Conservation (phyloP, 2,888 invertebrate genomes). For the Drosophila melanocephala region DNA sequence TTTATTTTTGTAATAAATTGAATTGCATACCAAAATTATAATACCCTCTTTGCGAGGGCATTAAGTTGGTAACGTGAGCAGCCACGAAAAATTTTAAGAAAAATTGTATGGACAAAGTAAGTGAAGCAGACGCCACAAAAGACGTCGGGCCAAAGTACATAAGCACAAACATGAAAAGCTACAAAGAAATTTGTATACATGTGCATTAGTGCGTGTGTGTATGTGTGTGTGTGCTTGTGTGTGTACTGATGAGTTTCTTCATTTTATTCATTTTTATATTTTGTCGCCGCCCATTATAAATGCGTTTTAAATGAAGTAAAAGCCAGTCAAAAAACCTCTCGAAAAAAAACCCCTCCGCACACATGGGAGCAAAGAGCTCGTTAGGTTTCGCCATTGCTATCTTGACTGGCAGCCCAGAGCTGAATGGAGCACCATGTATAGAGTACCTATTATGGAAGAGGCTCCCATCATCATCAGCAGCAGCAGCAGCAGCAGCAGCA, state of each 20-base stretch:
- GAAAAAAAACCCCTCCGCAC: slow-evolving; percentile 41
- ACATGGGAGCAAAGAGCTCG: slow-evolving; percentile 75
- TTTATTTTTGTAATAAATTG: not conserved
- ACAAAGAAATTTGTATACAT: slow-evolving; percentile 81
- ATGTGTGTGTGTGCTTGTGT: slow-evolving; percentile 21
- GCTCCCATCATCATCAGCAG: slow-evolving; percentile 16
- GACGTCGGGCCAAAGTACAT: slow-evolving; percentile 59
- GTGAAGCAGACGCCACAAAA: slow-evolving; percentile 75
- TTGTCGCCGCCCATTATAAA: slow-evolving; percentile 74
- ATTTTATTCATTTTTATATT: slow-evolving; percentile 44
- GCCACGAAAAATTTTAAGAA: slow-evolving; percentile 69
- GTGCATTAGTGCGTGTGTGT: slow-evolving; percentile 61
- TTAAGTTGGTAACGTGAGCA: slow-evolving; percentile 65
- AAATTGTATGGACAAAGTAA: slow-evolving; percentile 76
- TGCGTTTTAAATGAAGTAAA: slow-evolving; percentile 81
- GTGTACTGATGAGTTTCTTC: slow-evolving; percentile 72
- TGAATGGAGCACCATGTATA: slow-evolving; percentile 22
- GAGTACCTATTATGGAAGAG: slow-evolving; percentile 19
- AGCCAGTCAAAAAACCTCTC: slow-evolving; percentile 71
- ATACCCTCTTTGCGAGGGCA: slow-evolving; percentile 10
- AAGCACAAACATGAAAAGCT: slow-evolving; percentile 68
- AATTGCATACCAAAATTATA: not conserved
- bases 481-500: not conserved
- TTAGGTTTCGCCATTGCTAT: slow-evolving; percentile 77
- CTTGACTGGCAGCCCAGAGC: slow-evolving; percentile 70